Percentiles rank a stretch among this genome's conserved stretches.
Conservation (phyloP, 1,140 invertebrate genomes). For the Antheraea mylitta region DNA sequence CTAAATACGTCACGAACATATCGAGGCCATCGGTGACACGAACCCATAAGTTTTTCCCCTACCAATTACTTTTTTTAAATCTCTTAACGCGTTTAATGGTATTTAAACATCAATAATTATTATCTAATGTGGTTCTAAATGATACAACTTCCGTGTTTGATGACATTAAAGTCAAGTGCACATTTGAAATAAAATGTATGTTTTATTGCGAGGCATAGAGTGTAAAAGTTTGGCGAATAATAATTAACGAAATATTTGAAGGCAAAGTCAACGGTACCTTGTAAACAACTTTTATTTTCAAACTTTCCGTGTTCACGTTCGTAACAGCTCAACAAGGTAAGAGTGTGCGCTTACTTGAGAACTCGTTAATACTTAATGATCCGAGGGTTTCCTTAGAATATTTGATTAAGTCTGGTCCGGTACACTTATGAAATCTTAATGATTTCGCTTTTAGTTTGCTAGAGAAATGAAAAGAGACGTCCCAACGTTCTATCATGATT, state of each 20-base stretch:
- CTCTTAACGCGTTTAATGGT: too few species aligned
- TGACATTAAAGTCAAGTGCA: too few species aligned
- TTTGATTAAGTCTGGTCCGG: conserved; percentile 27
- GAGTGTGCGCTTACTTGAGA: conserved; percentile 23
- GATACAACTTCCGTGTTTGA: too few species aligned
- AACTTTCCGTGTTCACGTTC: background rate
- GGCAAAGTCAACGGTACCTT: background rate
- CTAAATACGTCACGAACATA: too few species aligned
- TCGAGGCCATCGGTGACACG: too few species aligned
- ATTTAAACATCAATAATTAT: too few species aligned
- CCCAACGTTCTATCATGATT: background rate
- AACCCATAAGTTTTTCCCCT: too few species aligned
- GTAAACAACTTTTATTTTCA: background rate
- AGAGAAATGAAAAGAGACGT: conserved; percentile 4
- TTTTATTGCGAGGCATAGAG: too few species aligned
- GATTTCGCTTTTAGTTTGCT: background rate
- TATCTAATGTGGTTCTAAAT: too few species aligned
- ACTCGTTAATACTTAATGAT: conserved; percentile 27
- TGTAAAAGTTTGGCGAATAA: too few species aligned
- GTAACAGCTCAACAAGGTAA: conserved; percentile 18
- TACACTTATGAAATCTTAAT: conserved; percentile 10
- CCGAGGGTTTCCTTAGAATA: conserved; percentile 16
- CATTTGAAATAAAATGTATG: too few species aligned
- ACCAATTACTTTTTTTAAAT: too few species aligned
- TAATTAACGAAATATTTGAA: background rate